Evolutionary conservation across 2,888 invertebrate species (phyloP).

Genomic region (Orthosia cruda): DNA sequence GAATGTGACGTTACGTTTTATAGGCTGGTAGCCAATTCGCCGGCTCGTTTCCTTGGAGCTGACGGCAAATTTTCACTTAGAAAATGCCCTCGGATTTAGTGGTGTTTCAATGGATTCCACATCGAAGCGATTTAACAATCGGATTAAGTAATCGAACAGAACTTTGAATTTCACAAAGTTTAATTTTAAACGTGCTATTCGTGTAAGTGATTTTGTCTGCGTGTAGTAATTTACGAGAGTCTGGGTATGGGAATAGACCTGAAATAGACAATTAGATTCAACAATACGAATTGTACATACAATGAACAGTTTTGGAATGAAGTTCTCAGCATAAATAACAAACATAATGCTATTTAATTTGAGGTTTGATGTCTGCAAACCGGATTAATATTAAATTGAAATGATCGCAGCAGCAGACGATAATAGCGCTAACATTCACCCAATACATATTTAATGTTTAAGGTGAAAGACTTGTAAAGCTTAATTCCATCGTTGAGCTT

Average conservation of each 20-base stretch:
- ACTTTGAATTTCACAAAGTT: conserved; percentile 42
- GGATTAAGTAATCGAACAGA: conserved; percentile 65
- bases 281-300: conserved; percentile 51
- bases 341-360: conserved; percentile 50
- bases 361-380: conserved; percentile 38
- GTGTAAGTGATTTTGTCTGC: conserved; percentile 56
- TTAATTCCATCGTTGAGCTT: conserved; percentile 77
- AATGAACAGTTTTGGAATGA: conserved; percentile 55
- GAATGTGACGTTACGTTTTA: conserved; percentile 91
- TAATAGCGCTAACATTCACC: conserved; percentile 55
- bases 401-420: conserved; percentile 29
- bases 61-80: conserved; percentile 90
- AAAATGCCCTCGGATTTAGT: conserved; percentile 81
- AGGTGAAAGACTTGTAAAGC: conserved; percentile 76
- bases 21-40: conserved; percentile 91
- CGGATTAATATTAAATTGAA: conserved; percentile 25
- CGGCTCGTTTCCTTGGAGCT: conserved; percentile 86
- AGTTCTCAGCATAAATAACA: conserved; percentile 50
- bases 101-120: conserved; percentile 78
- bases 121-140: conserved; percentile 71
- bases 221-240: conserved; percentile 55
- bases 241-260: conserved; percentile 51
- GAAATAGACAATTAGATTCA: conserved; percentile 49
- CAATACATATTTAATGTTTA: conserved; percentile 73
- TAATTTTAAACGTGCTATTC: conserved; percentile 45